Conservation (phyloP, 2,113 vertebrate genomes). For the Sphyrna mokarran region DNA sequence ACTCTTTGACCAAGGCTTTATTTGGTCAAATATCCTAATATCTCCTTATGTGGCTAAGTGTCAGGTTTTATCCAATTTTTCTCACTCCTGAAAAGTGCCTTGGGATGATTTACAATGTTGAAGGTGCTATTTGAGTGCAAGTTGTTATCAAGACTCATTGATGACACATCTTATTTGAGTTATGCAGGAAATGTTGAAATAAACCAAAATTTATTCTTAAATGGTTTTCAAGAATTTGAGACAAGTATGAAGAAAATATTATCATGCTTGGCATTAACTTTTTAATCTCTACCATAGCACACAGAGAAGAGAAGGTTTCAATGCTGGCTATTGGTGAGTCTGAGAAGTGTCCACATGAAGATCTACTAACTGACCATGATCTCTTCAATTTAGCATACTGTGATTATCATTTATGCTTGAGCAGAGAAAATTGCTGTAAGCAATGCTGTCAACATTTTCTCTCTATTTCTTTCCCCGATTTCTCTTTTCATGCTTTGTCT, state of each 20-base stretch:
- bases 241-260: slow-evolving; percentile 14
- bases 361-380: not conserved
- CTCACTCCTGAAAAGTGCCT: not conserved
- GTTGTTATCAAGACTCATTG: not conserved
- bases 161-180: not conserved
- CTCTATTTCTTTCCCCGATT: not conserved
- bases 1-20: not conserved
- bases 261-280: slow-evolving; percentile 15
- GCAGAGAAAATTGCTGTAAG: not conserved
- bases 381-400: not conserved
- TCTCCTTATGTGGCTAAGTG: not conserved
- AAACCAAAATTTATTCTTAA: not conserved
- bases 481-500: not conserved
- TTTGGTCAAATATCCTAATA: not conserved
- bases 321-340: slow-evolving; percentile 8
- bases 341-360: not conserved
- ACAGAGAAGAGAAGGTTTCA: slow-evolving; percentile 35
- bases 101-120: not conserved
- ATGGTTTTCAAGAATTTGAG: not conserved
- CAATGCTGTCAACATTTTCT: not conserved
- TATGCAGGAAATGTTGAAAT: not conserved
- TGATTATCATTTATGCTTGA: not conserved
- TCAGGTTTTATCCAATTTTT: not conserved
- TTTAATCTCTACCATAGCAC: slow-evolving; percentile 29
- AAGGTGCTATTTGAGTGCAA: not conserved